Evolutionary conservation across 2,113 vertebrate species (phyloP).

Genomic region (Sinocyclocheilus rhinocerous): DNA sequence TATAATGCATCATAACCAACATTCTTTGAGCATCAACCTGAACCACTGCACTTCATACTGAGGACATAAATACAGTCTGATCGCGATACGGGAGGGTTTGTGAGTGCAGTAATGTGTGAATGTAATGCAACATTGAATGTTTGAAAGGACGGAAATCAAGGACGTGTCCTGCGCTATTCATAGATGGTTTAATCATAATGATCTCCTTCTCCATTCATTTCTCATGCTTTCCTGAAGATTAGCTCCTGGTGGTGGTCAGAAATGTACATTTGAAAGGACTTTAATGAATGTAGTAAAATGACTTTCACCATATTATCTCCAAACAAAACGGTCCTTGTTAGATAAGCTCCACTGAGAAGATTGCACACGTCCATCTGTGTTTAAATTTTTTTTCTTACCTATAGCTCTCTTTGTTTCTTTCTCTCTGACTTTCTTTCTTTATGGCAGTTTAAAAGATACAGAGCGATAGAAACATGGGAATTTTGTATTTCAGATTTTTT

Average conservation of each 20-base stretch:
- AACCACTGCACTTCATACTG: background rate
- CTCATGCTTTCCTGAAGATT: conserved; percentile 10
- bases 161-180: background rate
- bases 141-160: conserved; percentile 21
- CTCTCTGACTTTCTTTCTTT: conserved; percentile 67
- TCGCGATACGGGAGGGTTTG: background rate
- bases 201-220: conserved; percentile 16
- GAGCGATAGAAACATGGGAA: background rate
- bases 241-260: conserved; percentile 1
- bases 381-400: background rate
- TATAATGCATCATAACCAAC: background rate
- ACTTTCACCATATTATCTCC: conserved; percentile 19
- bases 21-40: background rate
- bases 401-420: background rate
- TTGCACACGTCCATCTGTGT: background rate
- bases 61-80: background rate
- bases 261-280: conserved; percentile 20
- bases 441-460: conserved; percentile 70
- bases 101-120: background rate
- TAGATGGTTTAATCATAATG: background rate
- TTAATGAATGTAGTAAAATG: conserved; percentile 27
- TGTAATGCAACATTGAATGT: background rate
- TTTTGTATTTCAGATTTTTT: too few relatives aligned
- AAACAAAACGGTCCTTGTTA: background rate
- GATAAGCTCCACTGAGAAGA: conserved; percentile 2